Evolutionary conservation across 2,888 invertebrate species (phyloP).

Genomic region (Mythimna ferrago): DNA sequence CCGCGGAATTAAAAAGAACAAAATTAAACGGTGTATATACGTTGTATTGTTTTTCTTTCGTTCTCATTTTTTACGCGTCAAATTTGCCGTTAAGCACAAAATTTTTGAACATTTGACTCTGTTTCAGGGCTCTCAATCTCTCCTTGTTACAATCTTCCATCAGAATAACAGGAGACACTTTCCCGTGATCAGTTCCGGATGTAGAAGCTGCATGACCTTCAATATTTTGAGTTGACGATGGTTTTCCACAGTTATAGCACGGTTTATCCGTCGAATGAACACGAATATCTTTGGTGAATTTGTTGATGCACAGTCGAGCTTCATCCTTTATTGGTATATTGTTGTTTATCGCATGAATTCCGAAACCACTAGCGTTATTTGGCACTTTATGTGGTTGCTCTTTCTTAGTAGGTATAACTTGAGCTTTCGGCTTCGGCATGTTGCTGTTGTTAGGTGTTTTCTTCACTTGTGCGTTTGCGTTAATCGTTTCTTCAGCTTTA

Average conservation of each 20-base stretch:
- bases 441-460: not conserved
- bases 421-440: not conserved
- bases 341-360: not conserved
- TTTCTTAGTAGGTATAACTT: not conserved
- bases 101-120: constrained; percentile 35
- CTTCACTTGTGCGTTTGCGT: not conserved
- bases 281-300: constrained; percentile 4
- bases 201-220: not conserved
- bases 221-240: not conserved
- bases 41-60: constrained; percentile 60
- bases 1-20: too few relatives aligned
- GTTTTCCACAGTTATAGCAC: constrained; percentile 11
- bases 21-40: too few relatives aligned
- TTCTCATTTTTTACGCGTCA: constrained; percentile 22
- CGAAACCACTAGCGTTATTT: not conserved
- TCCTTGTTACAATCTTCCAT: constrained; percentile 71
- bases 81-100: constrained; percentile 49
- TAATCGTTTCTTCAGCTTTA: constrained; percentile 2
- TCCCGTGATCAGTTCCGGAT: not conserved
- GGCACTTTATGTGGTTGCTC: not conserved
- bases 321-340: not conserved
- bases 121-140: constrained; percentile 57
- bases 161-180: constrained; percentile 53
- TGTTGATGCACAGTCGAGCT: constrained; percentile 8
- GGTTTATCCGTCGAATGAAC: not conserved